Base-by-base conservation (phyloP, 2,888 invertebrate species). In the Agrotis exclamationis region DNA sequence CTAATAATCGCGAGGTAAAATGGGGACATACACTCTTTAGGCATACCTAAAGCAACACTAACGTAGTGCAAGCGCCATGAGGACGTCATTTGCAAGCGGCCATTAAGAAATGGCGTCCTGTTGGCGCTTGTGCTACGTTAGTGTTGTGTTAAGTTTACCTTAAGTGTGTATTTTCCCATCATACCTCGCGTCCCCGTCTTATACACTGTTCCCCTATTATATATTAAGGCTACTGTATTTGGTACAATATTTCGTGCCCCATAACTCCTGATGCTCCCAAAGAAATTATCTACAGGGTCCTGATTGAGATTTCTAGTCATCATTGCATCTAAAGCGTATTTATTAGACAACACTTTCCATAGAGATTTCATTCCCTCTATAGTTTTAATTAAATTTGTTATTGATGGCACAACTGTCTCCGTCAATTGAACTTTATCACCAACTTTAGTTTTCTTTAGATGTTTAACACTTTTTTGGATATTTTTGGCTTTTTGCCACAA, bases 291-390 rank as follows among this genome's bases (percentile, higher is more conserved):
- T 0, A 63, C 24, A 0, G 67, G 63, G 53, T 68, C 67, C 39
- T 69, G 62, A n/a, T 70, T 70, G 16, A 69, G 79, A 44, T 86
- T 82, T 58, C 81, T 69, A 1, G 74, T 80, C 16, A 84, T 14
- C 77, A 88, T 79, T 5, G 62, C n/a, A 70, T 86, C 81, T n/a
- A 85, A 66, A 22, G 33, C 16, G 76, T 84, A 86, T 63, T 84
- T 86, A 51, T 62, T 4, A 18, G 58, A 70, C 50, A 86, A 76
- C 14, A 81, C n/a, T 72, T 74, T 53, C 62, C 67, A 63, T 13
- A 68, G n/a, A 33, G 0, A 1, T 39, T 63, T 47, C 24, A 24
- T 68, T 0, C 83, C 85, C 39, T 87, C 82, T 39, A 88, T 86
- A 7, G 87, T 89, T 81, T 81, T 84, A n/a, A 28, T 58, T 6